These are phyloP conservation scores for Ptyas mucosa DNA, from an alignment of 2,113 vertebrate species.

Conservation along the genomic window DNA sequence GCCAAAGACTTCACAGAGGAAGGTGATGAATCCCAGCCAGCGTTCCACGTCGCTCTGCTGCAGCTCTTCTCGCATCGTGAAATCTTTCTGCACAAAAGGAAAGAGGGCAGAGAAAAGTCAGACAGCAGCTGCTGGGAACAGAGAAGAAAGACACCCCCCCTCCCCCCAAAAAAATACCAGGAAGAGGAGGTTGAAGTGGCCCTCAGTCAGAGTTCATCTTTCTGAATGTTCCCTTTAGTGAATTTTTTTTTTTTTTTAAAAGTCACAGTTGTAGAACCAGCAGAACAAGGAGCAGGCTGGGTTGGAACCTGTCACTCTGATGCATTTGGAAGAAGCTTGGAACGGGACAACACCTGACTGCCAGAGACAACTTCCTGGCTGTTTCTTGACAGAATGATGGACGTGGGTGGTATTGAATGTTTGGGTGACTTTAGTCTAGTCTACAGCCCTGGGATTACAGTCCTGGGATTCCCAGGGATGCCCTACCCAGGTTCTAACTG, in stretches of 20 bases:
- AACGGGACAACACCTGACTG: not conserved
- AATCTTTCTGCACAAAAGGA: slow-evolving; percentile 83
- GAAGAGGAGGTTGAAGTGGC: not conserved
- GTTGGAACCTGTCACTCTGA: not conserved
- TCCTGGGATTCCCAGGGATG: not conserved
- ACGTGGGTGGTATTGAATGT: not conserved
- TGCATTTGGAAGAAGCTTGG: not conserved
- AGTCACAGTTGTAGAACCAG: not conserved
- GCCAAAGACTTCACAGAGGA: slow-evolving; percentile 94
- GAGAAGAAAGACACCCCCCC: too few species aligned
- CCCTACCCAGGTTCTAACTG: not conserved
- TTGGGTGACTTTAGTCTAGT: not conserved
- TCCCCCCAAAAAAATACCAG: too few species aligned
- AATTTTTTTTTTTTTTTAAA: not conserved
- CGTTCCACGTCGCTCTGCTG: slow-evolving; percentile 89
- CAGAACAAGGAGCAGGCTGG: not conserved
- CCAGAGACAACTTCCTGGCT: not conserved
- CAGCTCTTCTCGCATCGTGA: slow-evolving; percentile 84
- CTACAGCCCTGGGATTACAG: not conserved
- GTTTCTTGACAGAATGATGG: not conserved
- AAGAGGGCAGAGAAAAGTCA: slow-evolving; percentile 39
- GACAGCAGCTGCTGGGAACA: too few species aligned
- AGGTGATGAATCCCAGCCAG: slow-evolving; percentile 98
- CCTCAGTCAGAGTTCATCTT: not conserved
- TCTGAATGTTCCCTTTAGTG: not conserved